Evolutionary conservation across 1,140 invertebrate species (phyloP), one percentile per base, ranked within the genome.

Genomic region (Panulirus ornatus): DNA sequence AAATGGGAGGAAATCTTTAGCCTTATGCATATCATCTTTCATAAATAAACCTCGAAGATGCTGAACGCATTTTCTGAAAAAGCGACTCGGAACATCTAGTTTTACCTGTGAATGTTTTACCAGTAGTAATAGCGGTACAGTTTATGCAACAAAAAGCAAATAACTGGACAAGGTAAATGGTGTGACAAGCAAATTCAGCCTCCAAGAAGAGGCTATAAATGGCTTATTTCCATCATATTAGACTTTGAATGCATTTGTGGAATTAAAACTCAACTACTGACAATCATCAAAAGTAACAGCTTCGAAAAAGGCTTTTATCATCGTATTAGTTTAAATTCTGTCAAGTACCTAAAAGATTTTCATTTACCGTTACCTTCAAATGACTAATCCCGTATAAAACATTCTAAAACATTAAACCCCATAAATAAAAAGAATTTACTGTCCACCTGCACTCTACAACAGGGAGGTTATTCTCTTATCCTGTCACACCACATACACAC

Each of bases 131-230:
- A 83, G 87, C 79, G 47, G 79, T 66, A 89, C 87, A 89, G 87
- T 36, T 89, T 82, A 89, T 83, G 87, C 87, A 89, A 83, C 44
- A 83, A 54, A 44, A 89, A 89, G 87, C 87, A 83, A 82, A 54
- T 75, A 27, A 73, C 44, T 89, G 79, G 47, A 83, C 42, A 38
- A n/a, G 30, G 38, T 54, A 42, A 22, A 30, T 88, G 86, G 78
- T 71, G 78, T 38, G 76, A 88, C 58, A 44, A 22, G 54, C 34
- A 58, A 81, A 66, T 9, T 22, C 22, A 88, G 58, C 44, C 34
- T 66, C 27, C 30, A n/a, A 30, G 6, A 66, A 30, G 3, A n/a
- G 2, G 5, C 22, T 30, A 66, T 27, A 11, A 30, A 30, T 6
- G 30, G n/a, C n/a, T 66, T 9, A 66, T 22, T 5, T 22, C 30